Evolutionary conservation across 1,140 invertebrate species (phyloP), one percentile per base, ranked within the genome.

Genomic region (Wiebesia pumilae): DNA sequence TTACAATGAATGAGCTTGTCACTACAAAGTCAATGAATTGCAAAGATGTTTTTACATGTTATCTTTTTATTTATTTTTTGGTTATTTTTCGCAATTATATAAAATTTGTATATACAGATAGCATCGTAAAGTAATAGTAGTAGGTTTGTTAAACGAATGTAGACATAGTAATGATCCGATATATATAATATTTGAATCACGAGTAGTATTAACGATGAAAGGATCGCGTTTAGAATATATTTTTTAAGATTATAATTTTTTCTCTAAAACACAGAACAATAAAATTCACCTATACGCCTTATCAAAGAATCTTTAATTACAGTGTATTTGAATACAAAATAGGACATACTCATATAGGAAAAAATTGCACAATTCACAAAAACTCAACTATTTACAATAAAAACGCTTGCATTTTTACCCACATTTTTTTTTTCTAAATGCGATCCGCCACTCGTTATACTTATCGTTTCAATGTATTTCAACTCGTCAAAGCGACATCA

Each of bases 91-190:
- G 90, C 90, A 92, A 91, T 91, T 92, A 92, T 92, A 92, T 91
- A 92, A 92, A 92, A 92, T 92, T 92, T 89, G 89, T 92, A 92
- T 92, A 89, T 92, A 92, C 92, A 92, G 90, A 91, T 92, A 91
- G 92, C 89, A 91, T 92, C 86, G 87, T 91, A 92, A 92, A 92
- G 90, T 92, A 91, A 92, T 91, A 90, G 89, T 90, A 89, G 89
- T 91, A 91, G 90, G 91, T 91, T 91, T 80, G 12, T 91, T 89
- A 90, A 91, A 91, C 88, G 90, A 92, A 92, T 90, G 89, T 90
- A 91, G 89, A 91, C 90, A 90, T 91, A 89, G 87, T 91, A 90
- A 88, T 91, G 88, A 89, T 90, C 51, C 33, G 24, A 40, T 81
- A 47, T 71, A n/a, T n/a, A 54, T 58, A 86, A 83, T 91, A 89